Percentiles rank a stretch among this genome's conserved stretches.
Conservation (phyloP, 2,797 vertebrate species). For the Coccyzus lansbergi region DNA sequence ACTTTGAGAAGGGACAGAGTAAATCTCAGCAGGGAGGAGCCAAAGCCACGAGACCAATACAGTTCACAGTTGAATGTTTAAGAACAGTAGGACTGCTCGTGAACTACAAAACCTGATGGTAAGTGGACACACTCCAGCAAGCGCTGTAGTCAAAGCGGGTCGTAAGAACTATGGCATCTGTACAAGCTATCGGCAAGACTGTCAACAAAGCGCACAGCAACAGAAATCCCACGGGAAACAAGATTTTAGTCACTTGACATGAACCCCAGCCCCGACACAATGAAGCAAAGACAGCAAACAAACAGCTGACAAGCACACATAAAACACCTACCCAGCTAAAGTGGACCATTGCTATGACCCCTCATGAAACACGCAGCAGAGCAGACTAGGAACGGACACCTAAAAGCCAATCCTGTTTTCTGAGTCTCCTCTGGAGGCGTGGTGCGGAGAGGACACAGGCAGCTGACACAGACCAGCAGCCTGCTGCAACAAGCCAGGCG, state of each 20-base stretch:
- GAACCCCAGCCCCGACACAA: background rate
- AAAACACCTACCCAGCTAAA: background rate
- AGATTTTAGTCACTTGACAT: accelerated
- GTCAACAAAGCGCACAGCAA: accelerated
- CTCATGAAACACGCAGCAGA: background rate
- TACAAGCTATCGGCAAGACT: too few species aligned
- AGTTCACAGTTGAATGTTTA: background rate
- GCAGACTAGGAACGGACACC: background rate
- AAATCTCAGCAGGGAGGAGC: background rate
- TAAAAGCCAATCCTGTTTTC: background rate
- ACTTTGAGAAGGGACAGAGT: background rate
- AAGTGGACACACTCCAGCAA: accelerated
- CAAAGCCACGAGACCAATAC: background rate
- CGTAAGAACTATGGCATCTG: background rate
- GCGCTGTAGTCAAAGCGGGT: background rate
- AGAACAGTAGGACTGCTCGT: background rate
- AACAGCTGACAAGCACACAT: background rate
- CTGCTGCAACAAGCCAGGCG: background rate
- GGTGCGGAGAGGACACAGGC: background rate
- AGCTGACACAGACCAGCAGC: background rate
- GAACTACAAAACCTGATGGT: background rate
- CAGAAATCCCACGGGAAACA: background rate
- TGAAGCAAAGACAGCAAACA: background rate
- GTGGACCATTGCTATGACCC: background rate
- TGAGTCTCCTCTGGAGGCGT: background rate